Percentiles rank a stretch among this genome's conserved stretches.
Evolutionary conservation across 2,797 vertebrate genomes (phyloP).

Genomic region (Gymnocypris eckloni): DNA sequence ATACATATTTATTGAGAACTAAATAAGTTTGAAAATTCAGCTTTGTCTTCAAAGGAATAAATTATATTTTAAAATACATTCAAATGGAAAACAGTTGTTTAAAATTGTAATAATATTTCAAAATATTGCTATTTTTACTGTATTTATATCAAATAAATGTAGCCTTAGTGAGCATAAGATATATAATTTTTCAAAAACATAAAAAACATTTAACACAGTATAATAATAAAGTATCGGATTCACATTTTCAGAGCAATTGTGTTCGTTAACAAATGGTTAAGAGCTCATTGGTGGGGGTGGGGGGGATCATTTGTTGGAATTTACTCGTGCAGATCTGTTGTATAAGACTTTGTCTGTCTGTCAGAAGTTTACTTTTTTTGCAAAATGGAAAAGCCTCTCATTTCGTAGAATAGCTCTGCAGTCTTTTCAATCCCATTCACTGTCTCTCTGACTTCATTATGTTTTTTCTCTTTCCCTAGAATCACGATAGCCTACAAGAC

Average conservation of each 20-base stretch:
- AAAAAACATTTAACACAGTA: background rate
- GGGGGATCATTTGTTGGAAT: too few relatives aligned
- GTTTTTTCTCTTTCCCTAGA: background rate
- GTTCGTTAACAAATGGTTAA: background rate
- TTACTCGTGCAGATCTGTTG: background rate
- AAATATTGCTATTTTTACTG: background rate
- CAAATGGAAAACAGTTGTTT: background rate
- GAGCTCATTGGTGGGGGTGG: background rate
- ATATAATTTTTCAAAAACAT: background rate
- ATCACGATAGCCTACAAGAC: background rate
- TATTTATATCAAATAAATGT: background rate
- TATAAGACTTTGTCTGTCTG: background rate
- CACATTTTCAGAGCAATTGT: background rate
- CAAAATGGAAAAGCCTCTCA: background rate
- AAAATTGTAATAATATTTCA: background rate
- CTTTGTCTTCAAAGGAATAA: background rate
- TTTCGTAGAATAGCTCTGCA: background rate
- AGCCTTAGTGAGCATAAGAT: background rate
- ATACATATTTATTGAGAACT: background rate
- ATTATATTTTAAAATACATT: background rate
- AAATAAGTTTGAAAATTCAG: too few relatives aligned
- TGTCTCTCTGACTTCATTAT: background rate
- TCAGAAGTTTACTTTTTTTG: background rate
- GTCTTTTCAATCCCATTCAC: conserved; percentile 6
- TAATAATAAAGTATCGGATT: background rate